Conservation (phyloP, 2,113 vertebrate genomes). For the Phycodurus eques region DNA sequence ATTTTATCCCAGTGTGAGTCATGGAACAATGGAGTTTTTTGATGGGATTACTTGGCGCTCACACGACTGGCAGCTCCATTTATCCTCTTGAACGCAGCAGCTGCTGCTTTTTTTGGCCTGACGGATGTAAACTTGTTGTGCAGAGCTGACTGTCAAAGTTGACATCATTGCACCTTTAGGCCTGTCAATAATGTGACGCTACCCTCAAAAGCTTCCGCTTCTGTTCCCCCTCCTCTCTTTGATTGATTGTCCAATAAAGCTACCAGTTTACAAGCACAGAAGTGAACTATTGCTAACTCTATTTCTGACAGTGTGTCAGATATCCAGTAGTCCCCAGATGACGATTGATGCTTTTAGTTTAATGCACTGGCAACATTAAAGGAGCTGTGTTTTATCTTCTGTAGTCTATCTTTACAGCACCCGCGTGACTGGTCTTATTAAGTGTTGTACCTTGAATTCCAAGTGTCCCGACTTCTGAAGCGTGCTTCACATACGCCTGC, state of each 20-base stretch:
- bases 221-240: not conserved
- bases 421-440: too few species aligned
- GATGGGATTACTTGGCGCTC: slow-evolving; percentile 42
- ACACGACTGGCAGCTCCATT: slow-evolving; percentile 29
- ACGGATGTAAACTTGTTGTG: not conserved
- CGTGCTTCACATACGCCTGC: too few species aligned
- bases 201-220: not conserved
- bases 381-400: not conserved
- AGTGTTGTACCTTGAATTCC: too few species aligned
- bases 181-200: not conserved
- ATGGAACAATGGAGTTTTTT: slow-evolving; percentile 39
- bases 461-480: too few species aligned
- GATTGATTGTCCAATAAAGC: not conserved
- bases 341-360: not conserved
- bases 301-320: not conserved
- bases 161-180: not conserved
- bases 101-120: not conserved
- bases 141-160: not conserved
- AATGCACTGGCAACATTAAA: not conserved
- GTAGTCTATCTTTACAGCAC: not conserved
- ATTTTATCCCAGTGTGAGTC: slow-evolving; percentile 52
- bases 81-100: slow-evolving; percentile 22
- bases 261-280: not conserved
- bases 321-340: not conserved
- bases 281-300: not conserved